phyloP scores from a whole-genome alignment of 2,888 invertebrate genomes.

The Kuschelorhynchus macadamiae region DNA sequence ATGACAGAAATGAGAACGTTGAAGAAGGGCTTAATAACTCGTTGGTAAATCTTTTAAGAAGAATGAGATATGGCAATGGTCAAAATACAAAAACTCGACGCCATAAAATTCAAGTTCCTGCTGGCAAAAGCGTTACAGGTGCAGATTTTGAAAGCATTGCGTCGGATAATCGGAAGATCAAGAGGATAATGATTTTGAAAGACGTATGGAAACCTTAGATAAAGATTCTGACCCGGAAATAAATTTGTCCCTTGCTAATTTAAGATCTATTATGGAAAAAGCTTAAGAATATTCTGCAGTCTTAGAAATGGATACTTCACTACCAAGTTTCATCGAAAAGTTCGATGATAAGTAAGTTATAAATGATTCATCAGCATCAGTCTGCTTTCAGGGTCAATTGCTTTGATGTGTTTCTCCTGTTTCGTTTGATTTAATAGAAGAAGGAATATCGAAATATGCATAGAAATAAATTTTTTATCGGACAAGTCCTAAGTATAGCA shows the following conservation, averaged over 20 bases:
- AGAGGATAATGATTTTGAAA: slow-evolving; percentile 17
- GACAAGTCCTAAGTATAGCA: not conserved
- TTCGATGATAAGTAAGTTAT: not conserved
- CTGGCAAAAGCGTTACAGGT: slow-evolving; percentile 14
- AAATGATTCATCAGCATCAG: slow-evolving; percentile 6
- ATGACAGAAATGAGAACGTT: slow-evolving; percentile 1
- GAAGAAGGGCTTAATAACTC: slow-evolving; percentile 8
- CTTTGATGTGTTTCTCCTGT: not conserved
- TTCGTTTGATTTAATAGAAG: slow-evolving; percentile 2
- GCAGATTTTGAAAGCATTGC: slow-evolving; percentile 3
- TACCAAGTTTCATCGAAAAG: slow-evolving; percentile 13
- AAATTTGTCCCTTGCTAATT: slow-evolving; percentile 2
- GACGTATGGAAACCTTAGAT: slow-evolving; percentile 9
- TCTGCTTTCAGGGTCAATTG: slow-evolving; percentile 15
- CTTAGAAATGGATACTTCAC: slow-evolving; percentile 12
- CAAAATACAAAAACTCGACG: slow-evolving; percentile 4
- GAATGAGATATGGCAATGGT: slow-evolving; percentile 19
- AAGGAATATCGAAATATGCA: slow-evolving; percentile 16
- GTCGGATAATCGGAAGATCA: not conserved
- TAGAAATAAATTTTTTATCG: slow-evolving; percentile 12
- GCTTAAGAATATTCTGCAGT: slow-evolving; percentile 9
- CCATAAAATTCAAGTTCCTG: slow-evolving; percentile 9
- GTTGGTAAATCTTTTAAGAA: slow-evolving; percentile 10
- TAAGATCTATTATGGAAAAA: not conserved
- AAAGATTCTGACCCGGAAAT: slow-evolving; percentile 13